Conservation (phyloP, 2,888 invertebrate genomes). For the Mesorhabditis belari region DNA sequence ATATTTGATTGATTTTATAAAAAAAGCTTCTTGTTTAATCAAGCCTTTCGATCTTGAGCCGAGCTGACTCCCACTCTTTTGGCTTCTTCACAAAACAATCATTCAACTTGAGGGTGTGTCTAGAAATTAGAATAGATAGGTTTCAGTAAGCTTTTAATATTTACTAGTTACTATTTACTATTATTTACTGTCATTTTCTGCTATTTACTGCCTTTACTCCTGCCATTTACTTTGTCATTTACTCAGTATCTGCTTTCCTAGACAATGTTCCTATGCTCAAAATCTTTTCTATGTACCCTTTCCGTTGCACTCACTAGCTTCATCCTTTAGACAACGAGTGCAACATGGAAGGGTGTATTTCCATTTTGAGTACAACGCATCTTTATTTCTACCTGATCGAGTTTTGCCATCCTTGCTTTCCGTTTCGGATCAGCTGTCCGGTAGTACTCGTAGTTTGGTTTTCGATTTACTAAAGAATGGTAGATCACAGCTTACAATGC, state of each 20-base stretch:
- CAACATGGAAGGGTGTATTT: too few species aligned
- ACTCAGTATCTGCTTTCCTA: neutral
- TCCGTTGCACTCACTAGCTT: too few species aligned
- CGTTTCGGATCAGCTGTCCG: constrained; percentile 60
- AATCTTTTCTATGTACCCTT: too few species aligned
- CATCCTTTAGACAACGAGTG: too few species aligned
- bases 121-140: too few species aligned
- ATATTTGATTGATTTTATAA: neutral
- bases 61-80: constrained; percentile 72
- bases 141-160: too few species aligned
- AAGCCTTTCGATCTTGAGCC: constrained; percentile 62
- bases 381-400: constrained; percentile 64
- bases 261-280: too few species aligned
- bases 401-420: constrained; percentile 78
- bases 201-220: constrained; percentile 52
- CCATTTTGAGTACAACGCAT: too few species aligned
- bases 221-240: constrained; percentile 62
- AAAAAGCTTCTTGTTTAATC: too few species aligned
- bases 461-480: constrained; percentile 65
- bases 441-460: constrained; percentile 75
- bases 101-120: constrained; percentile 79
- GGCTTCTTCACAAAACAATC: constrained; percentile 76
- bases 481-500: too few species aligned
- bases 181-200: neutral
- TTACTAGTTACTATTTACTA: constrained; percentile 70